Evolutionary conservation across 1,140 invertebrate genomes (phyloP).

Genomic region (Eulimnadia texana): DNA sequence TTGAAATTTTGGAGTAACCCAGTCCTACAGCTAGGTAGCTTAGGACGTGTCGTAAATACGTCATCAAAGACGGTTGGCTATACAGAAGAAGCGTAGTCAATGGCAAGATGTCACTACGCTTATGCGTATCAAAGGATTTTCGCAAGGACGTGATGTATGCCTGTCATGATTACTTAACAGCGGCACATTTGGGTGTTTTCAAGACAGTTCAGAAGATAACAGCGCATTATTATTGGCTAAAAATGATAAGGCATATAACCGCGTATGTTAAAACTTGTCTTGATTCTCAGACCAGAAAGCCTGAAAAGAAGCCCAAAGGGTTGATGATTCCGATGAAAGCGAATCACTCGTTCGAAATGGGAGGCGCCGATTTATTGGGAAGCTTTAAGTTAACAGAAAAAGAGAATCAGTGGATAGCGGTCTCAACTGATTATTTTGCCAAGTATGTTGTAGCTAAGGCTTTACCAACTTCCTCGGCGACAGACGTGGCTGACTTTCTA

Average conservation of each 20-base stretch:
- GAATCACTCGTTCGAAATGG: not conserved
- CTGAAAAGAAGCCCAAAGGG: not conserved
- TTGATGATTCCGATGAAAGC: not conserved
- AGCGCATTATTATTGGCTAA: conserved; percentile 10
- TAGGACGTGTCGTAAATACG: not conserved
- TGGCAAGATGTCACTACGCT: not conserved
- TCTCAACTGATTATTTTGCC: not conserved
- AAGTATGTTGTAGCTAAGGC: conserved; percentile 21
- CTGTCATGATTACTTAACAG: conserved; percentile 5
- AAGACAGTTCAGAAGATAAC: conserved; percentile 1
- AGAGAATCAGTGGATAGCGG: not conserved
- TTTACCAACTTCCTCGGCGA: conserved; percentile 12
- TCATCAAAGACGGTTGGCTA: not conserved
- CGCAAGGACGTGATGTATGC: not conserved
- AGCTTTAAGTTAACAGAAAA: not conserved
- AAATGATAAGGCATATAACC: conserved; percentile 3
- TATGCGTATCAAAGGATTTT: not conserved
- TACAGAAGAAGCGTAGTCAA: not conserved
- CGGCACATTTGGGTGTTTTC: conserved; percentile 4
- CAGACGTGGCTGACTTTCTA: conserved; percentile 8
- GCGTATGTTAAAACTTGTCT: conserved; percentile 10
- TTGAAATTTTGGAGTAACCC: not conserved
- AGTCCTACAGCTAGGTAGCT: not conserved
- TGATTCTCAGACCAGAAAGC: conserved; percentile 12
- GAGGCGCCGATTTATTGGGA: not conserved